phyloP scores from a whole-genome alignment of 2,888 invertebrate species.

The Matsumyia berberina region DNA sequence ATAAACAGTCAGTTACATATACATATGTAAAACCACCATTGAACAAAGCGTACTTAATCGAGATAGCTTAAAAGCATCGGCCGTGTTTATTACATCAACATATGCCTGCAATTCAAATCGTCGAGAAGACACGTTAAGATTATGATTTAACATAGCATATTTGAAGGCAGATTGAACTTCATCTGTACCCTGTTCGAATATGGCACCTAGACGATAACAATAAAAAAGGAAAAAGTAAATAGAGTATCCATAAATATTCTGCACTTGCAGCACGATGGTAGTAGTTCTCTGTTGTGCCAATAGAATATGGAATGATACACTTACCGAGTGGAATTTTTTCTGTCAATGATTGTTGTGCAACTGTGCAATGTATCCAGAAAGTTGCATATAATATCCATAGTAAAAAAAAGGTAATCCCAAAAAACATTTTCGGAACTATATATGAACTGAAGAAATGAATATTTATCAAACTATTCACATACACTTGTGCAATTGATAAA shows the following conservation, averaged over 20 bases:
- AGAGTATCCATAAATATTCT: conserved; percentile 32
- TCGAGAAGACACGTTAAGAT: conserved; percentile 91
- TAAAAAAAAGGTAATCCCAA: conserved; percentile 79
- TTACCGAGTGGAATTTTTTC: conserved; percentile 85
- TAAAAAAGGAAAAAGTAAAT: conserved; percentile 46
- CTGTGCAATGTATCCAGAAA: conserved; percentile 80
- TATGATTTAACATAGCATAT: conserved; percentile 94
- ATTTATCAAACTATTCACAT: conserved; percentile 41
- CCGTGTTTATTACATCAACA: conserved; percentile 96
- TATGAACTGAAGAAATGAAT: conserved; percentile 48
- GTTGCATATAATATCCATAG: conserved; percentile 81
- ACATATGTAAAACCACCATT: conserved; percentile 3
- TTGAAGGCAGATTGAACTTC: conserved; percentile 97
- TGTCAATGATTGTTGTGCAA: conserved; percentile 83
- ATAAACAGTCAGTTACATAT: conserved; percentile 39
- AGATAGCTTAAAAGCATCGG: conserved; percentile 96
- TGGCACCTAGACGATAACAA: conserved; percentile 88
- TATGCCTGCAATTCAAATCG: conserved; percentile 94
- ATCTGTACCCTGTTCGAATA: conserved; percentile 96
- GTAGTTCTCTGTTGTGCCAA: conserved; percentile 2
- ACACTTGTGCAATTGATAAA: conserved; percentile 21
- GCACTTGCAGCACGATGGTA: neutral
- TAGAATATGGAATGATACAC: conserved; percentile 69
- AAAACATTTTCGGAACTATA: conserved; percentile 80
- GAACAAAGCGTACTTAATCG: conserved; percentile 91